phyloP scores from a whole-genome alignment of 2,797 vertebrate species.

The Philypnodon macrostomus region DNA sequence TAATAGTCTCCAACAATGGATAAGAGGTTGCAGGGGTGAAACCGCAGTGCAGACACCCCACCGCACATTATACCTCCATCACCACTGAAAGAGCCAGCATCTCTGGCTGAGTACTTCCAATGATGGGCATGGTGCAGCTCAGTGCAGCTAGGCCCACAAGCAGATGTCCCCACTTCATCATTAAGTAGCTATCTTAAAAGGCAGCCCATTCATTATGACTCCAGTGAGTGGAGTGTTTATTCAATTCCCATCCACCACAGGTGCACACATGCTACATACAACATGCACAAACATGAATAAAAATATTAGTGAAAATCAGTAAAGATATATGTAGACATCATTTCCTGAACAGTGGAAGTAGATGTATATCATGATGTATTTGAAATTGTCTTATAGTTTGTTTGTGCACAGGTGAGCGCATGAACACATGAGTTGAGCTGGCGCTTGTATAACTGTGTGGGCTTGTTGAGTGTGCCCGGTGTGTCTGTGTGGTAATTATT shows the following conservation, averaged over 20 bases:
- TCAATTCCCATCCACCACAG: constrained; percentile 60
- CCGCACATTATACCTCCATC: constrained; percentile 66
- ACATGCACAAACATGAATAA: constrained; percentile 21
- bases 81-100: constrained; percentile 48
- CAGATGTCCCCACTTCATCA: constrained; percentile 71
- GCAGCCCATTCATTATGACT: constrained; percentile 68
- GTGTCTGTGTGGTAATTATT: constrained; percentile 73
- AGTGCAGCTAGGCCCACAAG: constrained; percentile 33
- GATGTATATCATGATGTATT: too few relatives aligned
- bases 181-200: constrained; percentile 68
- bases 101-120: constrained; percentile 27
- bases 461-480: constrained; percentile 33
- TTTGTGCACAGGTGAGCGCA: constrained; percentile 15
- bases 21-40: constrained; percentile 77
- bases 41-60: constrained; percentile 74
- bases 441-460: constrained; percentile 39
- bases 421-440: neutral
- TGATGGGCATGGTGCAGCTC: constrained; percentile 25
- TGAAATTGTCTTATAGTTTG: neutral
- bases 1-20: constrained; percentile 77
- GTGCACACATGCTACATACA: constrained; percentile 34
- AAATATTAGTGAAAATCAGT: constrained; percentile 10
- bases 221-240: constrained; percentile 59
- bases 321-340: neutral
- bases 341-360: too few relatives aligned